Evolutionary conservation across 2,888 invertebrate genomes (phyloP).

Genomic region (Harpalus rubripes): DNA sequence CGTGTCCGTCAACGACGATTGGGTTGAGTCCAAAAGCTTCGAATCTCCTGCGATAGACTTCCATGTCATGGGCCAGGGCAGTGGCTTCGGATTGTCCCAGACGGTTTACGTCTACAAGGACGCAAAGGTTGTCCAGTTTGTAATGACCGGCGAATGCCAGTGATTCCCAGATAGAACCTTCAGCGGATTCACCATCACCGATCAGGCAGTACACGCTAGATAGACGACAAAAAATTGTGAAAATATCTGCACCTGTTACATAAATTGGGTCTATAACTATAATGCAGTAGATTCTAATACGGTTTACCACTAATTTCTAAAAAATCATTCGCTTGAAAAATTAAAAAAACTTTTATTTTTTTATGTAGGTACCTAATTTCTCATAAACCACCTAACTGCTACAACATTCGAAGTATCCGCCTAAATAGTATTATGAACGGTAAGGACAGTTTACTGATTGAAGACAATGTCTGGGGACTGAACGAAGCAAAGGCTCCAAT

Average conservation of each 20-base stretch:
- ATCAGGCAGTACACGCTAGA: constrained; percentile 95
- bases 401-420: too few relatives aligned
- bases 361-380: too few relatives aligned
- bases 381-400: too few relatives aligned
- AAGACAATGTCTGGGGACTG: too few relatives aligned
- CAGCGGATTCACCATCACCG: constrained; percentile 99
- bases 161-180: constrained; percentile 99
- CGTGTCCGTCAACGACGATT: constrained; percentile 97
- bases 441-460: too few relatives aligned
- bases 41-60: constrained; percentile 90
- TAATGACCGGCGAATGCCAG: constrained; percentile 96
- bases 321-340: too few relatives aligned
- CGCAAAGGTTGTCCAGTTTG: constrained; percentile 97
- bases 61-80: constrained; percentile 93
- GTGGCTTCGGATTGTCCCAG: constrained; percentile 98
- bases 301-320: too few relatives aligned
- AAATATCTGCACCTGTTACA: background rate
- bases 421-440: too few relatives aligned
- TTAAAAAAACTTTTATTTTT: too few relatives aligned
- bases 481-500: too few relatives aligned
- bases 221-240: constrained; percentile 53
- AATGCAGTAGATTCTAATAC: too few relatives aligned
- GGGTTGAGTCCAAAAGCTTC: constrained; percentile 96
- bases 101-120: constrained; percentile 97
- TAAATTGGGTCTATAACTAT: too few relatives aligned